These are phyloP conservation scores for Drosophila pseudotalamancana DNA, from an alignment of 2,888 invertebrate genomes.

Conservation along the genomic window DNA sequence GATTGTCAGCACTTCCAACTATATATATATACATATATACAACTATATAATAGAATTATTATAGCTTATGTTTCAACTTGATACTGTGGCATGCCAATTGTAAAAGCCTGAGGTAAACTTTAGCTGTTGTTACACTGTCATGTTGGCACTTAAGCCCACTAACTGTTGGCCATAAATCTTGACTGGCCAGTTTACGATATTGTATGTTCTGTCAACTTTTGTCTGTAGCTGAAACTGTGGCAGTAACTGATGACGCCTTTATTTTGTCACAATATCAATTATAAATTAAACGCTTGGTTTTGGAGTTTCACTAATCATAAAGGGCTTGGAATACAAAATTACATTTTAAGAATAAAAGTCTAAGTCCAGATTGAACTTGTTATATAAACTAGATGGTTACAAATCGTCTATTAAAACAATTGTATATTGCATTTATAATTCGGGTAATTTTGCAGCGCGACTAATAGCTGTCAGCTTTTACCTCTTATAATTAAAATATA, in stretches of 20 bases:
- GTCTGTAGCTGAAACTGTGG: slow-evolving; percentile 14
- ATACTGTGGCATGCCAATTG: slow-evolving; percentile 20
- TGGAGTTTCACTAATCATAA: no score
- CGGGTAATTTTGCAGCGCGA: no score
- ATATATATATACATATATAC: background rate
- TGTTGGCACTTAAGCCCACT: slow-evolving; percentile 26
- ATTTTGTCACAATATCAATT: background rate
- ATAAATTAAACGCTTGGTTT: no score
- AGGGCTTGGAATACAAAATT: no score
- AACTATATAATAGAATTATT: no score
- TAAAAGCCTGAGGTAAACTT: slow-evolving; percentile 5
- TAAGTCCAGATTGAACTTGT: no score
- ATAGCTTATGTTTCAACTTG: slow-evolving; percentile 13
- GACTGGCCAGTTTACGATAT: slow-evolving; percentile 6
- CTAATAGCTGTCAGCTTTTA: no score
- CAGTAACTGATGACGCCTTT: slow-evolving; percentile 12
- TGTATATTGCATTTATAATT: no score
- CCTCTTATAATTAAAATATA: no score
- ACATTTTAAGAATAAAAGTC: no score
- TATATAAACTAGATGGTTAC: no score
- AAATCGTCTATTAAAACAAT: no score
- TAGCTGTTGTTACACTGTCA: slow-evolving; percentile 8
- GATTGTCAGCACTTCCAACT: slow-evolving; percentile 11
- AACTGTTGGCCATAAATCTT: slow-evolving; percentile 24
- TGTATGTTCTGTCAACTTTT: slow-evolving; percentile 4